phyloP scores from a whole-genome alignment of 2,797 vertebrate genomes.

The Acanthornis magna region DNA sequence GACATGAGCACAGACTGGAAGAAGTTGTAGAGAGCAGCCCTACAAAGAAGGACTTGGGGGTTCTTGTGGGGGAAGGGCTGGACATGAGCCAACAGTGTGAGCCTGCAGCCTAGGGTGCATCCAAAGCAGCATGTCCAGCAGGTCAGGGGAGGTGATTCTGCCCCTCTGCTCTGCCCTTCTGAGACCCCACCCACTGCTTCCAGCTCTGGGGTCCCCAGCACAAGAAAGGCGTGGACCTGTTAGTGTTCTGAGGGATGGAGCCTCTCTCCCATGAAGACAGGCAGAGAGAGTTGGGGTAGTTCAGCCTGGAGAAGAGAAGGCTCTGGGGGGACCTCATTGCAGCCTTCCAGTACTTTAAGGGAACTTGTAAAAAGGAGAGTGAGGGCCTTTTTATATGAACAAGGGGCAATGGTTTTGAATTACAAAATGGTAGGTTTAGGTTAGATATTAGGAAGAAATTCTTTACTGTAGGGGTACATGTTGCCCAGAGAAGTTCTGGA shows the following conservation, averaged over 20 bases:
- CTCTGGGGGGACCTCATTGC: not conserved
- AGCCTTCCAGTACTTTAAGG: not conserved
- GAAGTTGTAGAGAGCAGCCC: too few species aligned
- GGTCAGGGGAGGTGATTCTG: not conserved
- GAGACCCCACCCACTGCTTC: not conserved
- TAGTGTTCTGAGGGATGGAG: accelerated
- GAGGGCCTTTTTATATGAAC: not conserved
- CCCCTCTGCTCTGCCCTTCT: not conserved
- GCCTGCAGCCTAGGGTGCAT: not conserved
- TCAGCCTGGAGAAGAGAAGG: not conserved
- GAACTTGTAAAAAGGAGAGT: not conserved
- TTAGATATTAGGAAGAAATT: not conserved
- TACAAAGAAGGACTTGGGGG: not conserved
- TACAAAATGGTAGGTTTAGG: not conserved
- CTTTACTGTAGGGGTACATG: not conserved
- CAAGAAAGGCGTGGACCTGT: not conserved
- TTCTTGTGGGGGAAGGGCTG: not conserved
- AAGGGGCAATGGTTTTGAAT: not conserved
- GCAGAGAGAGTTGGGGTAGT: not conserved
- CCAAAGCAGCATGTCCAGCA: not conserved
- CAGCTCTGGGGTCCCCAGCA: not conserved
- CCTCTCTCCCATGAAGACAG: accelerated
- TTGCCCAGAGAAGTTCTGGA: not conserved
- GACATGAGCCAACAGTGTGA: not conserved
- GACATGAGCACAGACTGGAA: not conserved